phyloP scores from a whole-genome alignment of 2,888 invertebrate genomes.

The Alviniconcha strummeri region DNA sequence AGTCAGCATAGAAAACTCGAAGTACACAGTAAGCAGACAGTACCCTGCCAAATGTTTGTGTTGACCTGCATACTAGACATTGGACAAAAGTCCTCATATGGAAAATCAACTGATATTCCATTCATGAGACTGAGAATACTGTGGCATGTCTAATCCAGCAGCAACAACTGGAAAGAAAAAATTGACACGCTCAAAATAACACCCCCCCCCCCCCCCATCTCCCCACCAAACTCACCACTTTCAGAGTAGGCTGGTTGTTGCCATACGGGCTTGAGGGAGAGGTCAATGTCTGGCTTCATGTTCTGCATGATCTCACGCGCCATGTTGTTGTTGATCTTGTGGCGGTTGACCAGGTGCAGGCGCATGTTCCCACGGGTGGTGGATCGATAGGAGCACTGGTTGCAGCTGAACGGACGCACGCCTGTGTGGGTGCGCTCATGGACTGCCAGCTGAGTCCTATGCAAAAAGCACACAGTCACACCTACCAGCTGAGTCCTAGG shows the following conservation, averaged over 20 bases:
- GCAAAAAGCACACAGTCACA: not conserved
- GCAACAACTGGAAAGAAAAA: too few species aligned
- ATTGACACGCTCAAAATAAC: too few species aligned
- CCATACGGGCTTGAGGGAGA: not conserved
- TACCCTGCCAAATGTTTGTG: too few species aligned
- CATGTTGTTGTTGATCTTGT: constrained; percentile 2
- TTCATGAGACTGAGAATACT: too few species aligned
- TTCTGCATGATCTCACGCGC: constrained; percentile 20
- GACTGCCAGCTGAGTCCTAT: constrained; percentile 56
- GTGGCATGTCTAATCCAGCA: too few species aligned
- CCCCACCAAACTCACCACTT: constrained; percentile 6
- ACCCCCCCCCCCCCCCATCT: too few species aligned
- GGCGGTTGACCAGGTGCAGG: constrained; percentile 50
- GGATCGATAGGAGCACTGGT: constrained; percentile 58
- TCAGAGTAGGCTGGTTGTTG: not conserved
- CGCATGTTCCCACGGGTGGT: constrained; percentile 65
- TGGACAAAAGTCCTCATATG: too few species aligned
- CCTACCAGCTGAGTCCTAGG: too few species aligned
- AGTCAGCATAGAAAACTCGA: too few species aligned
- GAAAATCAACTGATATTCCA: too few species aligned
- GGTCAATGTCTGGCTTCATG: constrained; percentile 26
- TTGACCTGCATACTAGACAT: too few species aligned
- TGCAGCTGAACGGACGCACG: constrained; percentile 61
- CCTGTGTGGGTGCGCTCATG: constrained; percentile 64
- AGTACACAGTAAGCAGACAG: too few species aligned